A percentile compares a stretch with the other conserved stretches of the same genome.
phyloP scores from a whole-genome alignment of 2,797 vertebrate genomes.

The Microctenopoma lineatum region DNA sequence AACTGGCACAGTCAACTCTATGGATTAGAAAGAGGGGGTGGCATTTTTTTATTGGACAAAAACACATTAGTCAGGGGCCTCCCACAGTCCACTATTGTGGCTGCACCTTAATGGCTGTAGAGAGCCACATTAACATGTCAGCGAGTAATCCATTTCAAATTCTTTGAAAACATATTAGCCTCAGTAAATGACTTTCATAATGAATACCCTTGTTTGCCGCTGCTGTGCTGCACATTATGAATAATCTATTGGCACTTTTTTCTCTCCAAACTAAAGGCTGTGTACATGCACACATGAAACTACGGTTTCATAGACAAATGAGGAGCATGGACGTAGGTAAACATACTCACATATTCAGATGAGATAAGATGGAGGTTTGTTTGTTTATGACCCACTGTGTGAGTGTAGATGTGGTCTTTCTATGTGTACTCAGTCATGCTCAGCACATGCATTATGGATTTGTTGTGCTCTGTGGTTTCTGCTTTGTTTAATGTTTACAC shows the following conservation, averaged over 20 bases:
- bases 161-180: conserved; percentile 27
- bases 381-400: conserved; percentile 50
- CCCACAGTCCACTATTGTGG: conserved; percentile 33
- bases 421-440: conserved; percentile 53
- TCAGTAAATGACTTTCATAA: conserved; percentile 48
- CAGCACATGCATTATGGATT: conserved; percentile 67
- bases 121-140: conserved; percentile 51
- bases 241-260: background rate
- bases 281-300: background rate
- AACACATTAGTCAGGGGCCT: conserved; percentile 48
- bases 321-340: conserved; percentile 10
- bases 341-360: conserved; percentile 48
- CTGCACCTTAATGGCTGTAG: conserved; percentile 32
- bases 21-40: conserved; percentile 37
- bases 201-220: conserved; percentile 24
- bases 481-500: conserved; percentile 62
- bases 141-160: conserved; percentile 41
- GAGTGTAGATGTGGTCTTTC: conserved; percentile 43
- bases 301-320: background rate
- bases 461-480: conserved; percentile 53
- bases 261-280: conserved; percentile 13
- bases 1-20: conserved; percentile 34
- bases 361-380: conserved; percentile 20
- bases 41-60: conserved; percentile 46
- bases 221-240: conserved; percentile 15